These are phyloP conservation scores for Oxyura jamaicensis DNA, from an alignment of 2,113 vertebrate species.

Conservation along the genomic window DNA sequence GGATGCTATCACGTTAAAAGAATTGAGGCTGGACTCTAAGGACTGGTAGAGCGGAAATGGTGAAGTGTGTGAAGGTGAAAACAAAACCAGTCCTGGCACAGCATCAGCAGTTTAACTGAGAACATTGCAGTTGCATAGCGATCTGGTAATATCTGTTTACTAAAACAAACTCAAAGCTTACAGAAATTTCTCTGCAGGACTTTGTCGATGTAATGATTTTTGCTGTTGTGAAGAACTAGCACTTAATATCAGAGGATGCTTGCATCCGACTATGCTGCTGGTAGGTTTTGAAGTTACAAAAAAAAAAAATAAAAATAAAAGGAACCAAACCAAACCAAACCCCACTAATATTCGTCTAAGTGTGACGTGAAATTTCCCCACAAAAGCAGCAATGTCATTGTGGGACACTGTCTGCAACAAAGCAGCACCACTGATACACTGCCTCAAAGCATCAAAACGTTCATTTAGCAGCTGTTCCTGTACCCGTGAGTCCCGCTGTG, in stretches of 20 bases:
- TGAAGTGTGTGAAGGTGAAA: background rate
- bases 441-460: background rate
- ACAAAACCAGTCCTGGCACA: background rate
- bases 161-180: slow-evolving; percentile 40
- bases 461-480: slow-evolving; percentile 6
- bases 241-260: background rate
- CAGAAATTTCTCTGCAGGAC: background rate
- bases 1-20: background rate
- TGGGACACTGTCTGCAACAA: background rate
- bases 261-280: background rate
- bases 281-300: background rate
- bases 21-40: background rate
- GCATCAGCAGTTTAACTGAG: background rate
- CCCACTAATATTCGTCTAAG: background rate
- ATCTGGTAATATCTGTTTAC: slow-evolving; percentile 16
- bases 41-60: background rate
- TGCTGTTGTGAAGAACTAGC: background rate
- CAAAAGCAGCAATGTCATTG: background rate
- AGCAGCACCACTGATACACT: background rate
- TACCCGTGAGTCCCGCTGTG: background rate
- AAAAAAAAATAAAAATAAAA: background rate
- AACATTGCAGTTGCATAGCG: background rate
- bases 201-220: background rate
- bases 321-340: background rate
- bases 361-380: background rate